Percentiles rank a stretch among this genome's conserved stretches.
Evolutionary conservation across 2,113 vertebrate species (phyloP).

Genomic region (Herpetotheres cachinnans): DNA sequence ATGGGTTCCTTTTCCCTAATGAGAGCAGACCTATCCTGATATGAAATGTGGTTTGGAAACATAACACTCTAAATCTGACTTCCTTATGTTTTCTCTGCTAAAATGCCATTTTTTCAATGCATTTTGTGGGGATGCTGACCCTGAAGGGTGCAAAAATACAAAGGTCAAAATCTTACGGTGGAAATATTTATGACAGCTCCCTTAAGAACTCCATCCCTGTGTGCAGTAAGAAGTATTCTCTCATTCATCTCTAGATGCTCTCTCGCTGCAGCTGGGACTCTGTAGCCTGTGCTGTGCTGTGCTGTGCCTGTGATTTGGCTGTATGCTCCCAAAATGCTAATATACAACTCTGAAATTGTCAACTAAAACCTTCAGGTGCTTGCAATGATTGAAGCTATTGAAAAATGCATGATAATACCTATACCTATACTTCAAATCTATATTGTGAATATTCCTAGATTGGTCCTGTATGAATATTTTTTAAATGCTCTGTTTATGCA

Average conservation of each 20-base stretch:
- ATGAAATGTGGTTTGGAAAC: not conserved
- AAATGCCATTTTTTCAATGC: not conserved
- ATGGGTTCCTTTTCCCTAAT: not conserved
- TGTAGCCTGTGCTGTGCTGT: not conserved
- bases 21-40: not conserved
- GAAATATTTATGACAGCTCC: not conserved
- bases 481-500: not conserved
- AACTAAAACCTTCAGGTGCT: not conserved
- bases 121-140: not conserved
- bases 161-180: not conserved
- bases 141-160: not conserved
- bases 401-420: not conserved
- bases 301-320: slow-evolving; percentile 25
- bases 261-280: not conserved
- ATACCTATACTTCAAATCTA: not conserved
- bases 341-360: not conserved
- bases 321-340: not conserved
- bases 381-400: not conserved
- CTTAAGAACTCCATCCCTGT: not conserved
- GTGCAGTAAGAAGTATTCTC: not conserved
- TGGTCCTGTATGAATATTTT: not conserved
- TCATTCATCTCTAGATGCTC: not conserved
- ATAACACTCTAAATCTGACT: not conserved
- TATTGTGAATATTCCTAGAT: not conserved
- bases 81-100: not conserved